These are phyloP conservation scores for Phyllotreta cruciferae DNA, from an alignment of 2,888 invertebrate species.

Conservation along the genomic window DNA sequence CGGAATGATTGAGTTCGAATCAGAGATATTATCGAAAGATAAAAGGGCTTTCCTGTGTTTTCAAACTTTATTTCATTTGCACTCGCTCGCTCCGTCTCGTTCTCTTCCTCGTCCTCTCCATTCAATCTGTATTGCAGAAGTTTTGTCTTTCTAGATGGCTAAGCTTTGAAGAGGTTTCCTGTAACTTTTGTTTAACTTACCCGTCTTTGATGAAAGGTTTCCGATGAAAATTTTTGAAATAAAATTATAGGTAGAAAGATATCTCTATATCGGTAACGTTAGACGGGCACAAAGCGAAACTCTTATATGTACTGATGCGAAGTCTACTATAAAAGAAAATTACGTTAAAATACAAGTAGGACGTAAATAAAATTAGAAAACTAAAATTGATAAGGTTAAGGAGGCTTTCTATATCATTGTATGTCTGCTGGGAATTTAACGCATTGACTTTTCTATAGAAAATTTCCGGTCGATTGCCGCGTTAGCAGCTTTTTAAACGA, in stretches of 20 bases:
- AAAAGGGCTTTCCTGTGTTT: constrained; percentile 34
- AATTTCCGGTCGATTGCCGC: constrained; percentile 1
- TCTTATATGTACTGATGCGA: not conserved
- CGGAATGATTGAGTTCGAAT: constrained; percentile 35
- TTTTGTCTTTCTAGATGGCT: constrained; percentile 33
- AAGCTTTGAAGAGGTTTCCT: constrained; percentile 33
- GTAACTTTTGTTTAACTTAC: constrained; percentile 33
- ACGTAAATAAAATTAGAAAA: no score
- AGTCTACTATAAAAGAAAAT: no score
- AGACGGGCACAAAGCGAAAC: constrained; percentile 14
- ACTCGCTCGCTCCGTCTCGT: constrained; percentile 22
- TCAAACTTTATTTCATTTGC: constrained; percentile 35
- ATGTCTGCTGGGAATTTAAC: not conserved
- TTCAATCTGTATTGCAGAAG: constrained; percentile 33
- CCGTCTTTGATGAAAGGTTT: constrained; percentile 28
- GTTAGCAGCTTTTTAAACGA: constrained; percentile 6
- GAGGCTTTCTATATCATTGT: no score
- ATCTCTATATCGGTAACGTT: constrained; percentile 8
- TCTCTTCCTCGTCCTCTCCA: constrained; percentile 8
- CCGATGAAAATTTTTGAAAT: constrained; percentile 19
- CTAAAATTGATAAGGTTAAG: no score
- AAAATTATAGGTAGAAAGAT: constrained; percentile 19
- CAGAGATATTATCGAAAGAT: constrained; percentile 38
- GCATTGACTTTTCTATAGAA: not conserved
- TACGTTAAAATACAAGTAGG: no score